Base-by-base conservation (phyloP, 2,113 vertebrate genomes). In the Nycticryphes semicollaris region DNA sequence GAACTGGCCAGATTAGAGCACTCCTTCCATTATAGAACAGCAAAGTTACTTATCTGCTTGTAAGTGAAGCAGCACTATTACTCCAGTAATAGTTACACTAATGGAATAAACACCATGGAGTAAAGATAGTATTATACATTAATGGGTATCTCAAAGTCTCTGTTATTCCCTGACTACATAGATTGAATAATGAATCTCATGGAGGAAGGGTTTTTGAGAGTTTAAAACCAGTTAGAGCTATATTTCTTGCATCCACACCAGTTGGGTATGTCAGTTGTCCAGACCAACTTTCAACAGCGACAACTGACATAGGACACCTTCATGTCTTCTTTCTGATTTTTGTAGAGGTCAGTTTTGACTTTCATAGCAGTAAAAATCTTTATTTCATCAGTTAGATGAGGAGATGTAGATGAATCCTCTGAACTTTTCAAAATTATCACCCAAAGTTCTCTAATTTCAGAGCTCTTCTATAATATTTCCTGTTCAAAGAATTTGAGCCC, bases 171-270 rank as follows among this genome's bases (percentile, higher is more conserved):
- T 60, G n/a, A n/a, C 33, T 68, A 33, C 2, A 5, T 27, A 25
- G 68, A 37, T 10, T 35, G 9, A 83, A 66, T 57, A 33, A 18
- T 67, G 12, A 30, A 68, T 31, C 15, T 76, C n/a, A 10, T 10
- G 5, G 10, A 73, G 2, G 7, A 16, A 72, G 57, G 6, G 1
- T 0, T 50, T n/a, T 67, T 56, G 14, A 16, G 7, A 62, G 3
- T 50, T 77, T 73, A 37, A 93, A 86, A 66, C 0, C 3, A 48
- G 6, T 57, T 37, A 66, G 2, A 80, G 24, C 1, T 4, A 23
- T 20, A 80, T 79, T 90, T 72, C 15, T 51, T 89, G 9, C 50
- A n/a, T 41, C 9, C 16, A 18, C 11, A 13, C 14, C 25, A 53
- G 21, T 3, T 81, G 28, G 15, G 12, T 9, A 62, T 14, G 8